Evolutionary conservation across 2,113 vertebrate species (phyloP).

Genomic region (Pseudopipra pipra): DNA sequence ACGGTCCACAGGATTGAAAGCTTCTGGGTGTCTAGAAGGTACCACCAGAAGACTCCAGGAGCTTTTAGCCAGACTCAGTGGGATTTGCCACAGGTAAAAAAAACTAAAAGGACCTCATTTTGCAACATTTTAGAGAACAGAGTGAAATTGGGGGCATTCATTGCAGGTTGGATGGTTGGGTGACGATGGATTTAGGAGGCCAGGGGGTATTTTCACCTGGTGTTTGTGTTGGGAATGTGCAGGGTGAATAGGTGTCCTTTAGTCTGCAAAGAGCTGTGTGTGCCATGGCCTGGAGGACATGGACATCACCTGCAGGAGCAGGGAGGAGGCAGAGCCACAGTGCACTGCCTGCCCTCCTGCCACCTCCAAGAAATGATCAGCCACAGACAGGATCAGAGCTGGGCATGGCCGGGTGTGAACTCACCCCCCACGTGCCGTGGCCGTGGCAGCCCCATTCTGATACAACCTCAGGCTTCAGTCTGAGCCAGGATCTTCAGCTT

Average conservation of each 20-base stretch:
- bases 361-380: background rate
- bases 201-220: background rate
- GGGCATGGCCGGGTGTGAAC: fast-evolving
- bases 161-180: background rate
- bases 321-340: background rate
- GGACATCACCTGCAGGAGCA: background rate
- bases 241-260: background rate
- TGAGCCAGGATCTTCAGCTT: background rate
- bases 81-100: background rate
- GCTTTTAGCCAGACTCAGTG: background rate
- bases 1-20: fast-evolving
- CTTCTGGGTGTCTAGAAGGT: background rate
- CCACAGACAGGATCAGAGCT: background rate
- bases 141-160: background rate
- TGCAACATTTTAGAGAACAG: background rate
- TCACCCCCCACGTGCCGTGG: fast-evolving
- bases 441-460: fast-evolving
- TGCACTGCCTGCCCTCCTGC: background rate
- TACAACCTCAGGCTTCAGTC: background rate
- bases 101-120: background rate
- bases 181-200: background rate
- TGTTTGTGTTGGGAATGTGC: fast-evolving
- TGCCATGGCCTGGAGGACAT: background rate
- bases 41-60: background rate
- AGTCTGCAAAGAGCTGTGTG: background rate